Percentiles rank a stretch among this genome's conserved stretches.
Evolutionary conservation across 1,140 invertebrate species (phyloP).

Genomic region (Luehdorfia chinensis): DNA sequence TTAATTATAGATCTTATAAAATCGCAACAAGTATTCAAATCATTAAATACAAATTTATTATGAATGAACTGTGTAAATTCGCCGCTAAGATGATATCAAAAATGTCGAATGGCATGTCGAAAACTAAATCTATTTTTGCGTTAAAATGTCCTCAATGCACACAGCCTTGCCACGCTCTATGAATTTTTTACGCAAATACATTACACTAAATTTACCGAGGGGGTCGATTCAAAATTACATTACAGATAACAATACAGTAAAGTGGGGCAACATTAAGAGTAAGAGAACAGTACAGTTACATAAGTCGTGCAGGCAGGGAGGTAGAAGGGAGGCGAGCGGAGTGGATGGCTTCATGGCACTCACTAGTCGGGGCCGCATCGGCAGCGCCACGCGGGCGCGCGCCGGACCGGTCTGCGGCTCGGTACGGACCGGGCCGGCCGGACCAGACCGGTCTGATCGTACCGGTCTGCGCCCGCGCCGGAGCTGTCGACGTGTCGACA

Average conservation of each 20-base stretch:
- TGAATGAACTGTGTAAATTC: constrained; percentile 62
- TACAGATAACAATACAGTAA: constrained; percentile 70
- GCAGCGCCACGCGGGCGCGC: constrained; percentile 44
- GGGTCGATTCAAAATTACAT: constrained; percentile 67
- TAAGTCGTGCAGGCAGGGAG: constrained; percentile 68
- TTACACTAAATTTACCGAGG: constrained; percentile 71
- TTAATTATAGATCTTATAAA: constrained; percentile 41
- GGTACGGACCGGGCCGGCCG: constrained; percentile 10
- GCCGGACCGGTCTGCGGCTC: neutral
- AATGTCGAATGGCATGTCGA: constrained; percentile 65
- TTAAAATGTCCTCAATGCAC: constrained; percentile 79
- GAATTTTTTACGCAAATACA: constrained; percentile 69
- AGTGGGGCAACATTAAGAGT: constrained; percentile 68
- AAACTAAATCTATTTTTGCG: constrained; percentile 70
- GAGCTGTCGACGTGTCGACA: constrained; percentile 53
- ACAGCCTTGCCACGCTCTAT: constrained; percentile 83
- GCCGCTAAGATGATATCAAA: constrained; percentile 66
- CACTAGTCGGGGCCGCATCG: constrained; percentile 49
- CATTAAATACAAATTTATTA: constrained; percentile 50
- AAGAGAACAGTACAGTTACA: constrained; percentile 64
- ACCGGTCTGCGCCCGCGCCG: constrained; percentile 26
- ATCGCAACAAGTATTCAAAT: constrained; percentile 59
- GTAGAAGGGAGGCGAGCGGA: constrained; percentile 44
- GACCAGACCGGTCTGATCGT: constrained; percentile 19
- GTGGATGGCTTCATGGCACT: constrained; percentile 36